These are phyloP conservation scores for Drosophila melanosoma DNA, from an alignment of 2,888 invertebrate species.

Conservation along the genomic window DNA sequence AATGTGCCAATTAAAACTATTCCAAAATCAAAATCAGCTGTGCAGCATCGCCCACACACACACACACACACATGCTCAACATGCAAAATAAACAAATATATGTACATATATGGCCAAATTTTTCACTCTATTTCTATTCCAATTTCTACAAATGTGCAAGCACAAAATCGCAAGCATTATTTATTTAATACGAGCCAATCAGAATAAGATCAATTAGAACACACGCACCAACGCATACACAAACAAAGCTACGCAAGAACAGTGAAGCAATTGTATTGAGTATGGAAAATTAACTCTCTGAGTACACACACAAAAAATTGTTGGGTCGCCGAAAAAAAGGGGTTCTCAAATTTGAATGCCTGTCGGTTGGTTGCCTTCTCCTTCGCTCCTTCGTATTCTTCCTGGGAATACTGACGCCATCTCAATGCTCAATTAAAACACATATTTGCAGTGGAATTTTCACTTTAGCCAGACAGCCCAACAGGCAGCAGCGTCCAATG, in stretches of 20 bases:
- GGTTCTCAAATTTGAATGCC: not conserved
- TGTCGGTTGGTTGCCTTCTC: not conserved
- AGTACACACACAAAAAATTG: conserved; percentile 55
- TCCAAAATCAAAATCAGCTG: conserved; percentile 19
- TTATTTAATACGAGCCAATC: conserved; percentile 20
- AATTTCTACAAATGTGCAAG: not conserved
- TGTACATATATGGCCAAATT: not conserved
- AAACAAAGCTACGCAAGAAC: not conserved
- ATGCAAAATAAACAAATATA: not conserved
- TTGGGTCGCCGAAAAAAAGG: not conserved
- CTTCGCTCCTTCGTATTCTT: not conserved
- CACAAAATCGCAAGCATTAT: not conserved
- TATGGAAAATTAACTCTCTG: conserved; percentile 50
- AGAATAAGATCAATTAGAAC: not conserved
- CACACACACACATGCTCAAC: not conserved
- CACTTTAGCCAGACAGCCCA: conserved; percentile 49
- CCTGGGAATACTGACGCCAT: conserved; percentile 18
- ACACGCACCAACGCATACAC: not conserved
- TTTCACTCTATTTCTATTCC: not conserved
- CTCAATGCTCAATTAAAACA: conserved; percentile 63
- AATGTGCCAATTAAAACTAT: conserved; percentile 57
- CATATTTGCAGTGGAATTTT: conserved; percentile 72
- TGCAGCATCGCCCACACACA: conserved; percentile 5
- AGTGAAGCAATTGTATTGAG: conserved; percentile 3
- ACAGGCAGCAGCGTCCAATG: conserved; percentile 33